These are phyloP conservation scores for Epistrophe grossulariae DNA, from an alignment of 2,888 invertebrate species.

Conservation along the genomic window DNA sequence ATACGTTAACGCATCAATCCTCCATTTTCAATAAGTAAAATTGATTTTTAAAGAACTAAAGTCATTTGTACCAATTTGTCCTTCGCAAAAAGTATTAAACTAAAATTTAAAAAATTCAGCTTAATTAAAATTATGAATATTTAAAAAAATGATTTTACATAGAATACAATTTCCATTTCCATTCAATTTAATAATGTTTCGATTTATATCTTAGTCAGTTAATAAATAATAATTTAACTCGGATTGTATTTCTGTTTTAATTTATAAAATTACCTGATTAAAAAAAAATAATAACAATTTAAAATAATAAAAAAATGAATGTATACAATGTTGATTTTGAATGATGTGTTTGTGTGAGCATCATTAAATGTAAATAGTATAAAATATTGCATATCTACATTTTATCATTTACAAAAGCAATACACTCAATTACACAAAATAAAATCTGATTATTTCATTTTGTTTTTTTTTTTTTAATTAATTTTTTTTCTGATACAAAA, in stretches of 20 bases:
- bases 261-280: not conserved
- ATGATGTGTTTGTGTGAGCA: not conserved
- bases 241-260: constrained; percentile 1
- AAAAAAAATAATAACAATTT: not conserved
- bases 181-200: constrained; percentile 1
- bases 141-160: not conserved
- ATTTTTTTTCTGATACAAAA: constrained; percentile 14
- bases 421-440: constrained; percentile 52
- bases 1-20: too few relatives aligned
- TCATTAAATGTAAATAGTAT: not conserved
- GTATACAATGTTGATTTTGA: not conserved
- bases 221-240: constrained; percentile 30
- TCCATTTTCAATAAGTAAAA: too few relatives aligned
- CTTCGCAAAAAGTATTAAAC: too few relatives aligned
- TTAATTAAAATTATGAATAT: not conserved
- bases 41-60: too few relatives aligned
- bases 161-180: not conserved
- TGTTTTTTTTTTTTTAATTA: not conserved
- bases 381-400: not conserved
- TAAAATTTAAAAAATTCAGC: too few relatives aligned
- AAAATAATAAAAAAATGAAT: not conserved
- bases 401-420: constrained; percentile 45
- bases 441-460: constrained; percentile 51
- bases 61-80: too few relatives aligned
- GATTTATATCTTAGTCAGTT: constrained; percentile 31